Conservation (phyloP, 2,888 invertebrate species). For the Lissonota sp. region DNA sequence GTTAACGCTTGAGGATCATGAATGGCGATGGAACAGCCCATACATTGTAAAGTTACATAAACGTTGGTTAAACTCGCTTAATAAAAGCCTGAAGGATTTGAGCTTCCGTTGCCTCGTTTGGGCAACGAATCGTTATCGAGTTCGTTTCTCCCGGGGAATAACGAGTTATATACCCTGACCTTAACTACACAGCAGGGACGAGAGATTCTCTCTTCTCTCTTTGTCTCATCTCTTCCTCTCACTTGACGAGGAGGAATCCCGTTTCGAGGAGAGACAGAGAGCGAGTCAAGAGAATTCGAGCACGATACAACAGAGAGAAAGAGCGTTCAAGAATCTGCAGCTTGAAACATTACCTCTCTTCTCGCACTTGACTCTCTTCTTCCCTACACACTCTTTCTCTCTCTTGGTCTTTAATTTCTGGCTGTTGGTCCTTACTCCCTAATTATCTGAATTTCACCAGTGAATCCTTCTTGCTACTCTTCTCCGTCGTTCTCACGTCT, state of each 20-base stretch:
- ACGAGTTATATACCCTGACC: slow-evolving; percentile 34
- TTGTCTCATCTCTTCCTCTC: slow-evolving; percentile 10
- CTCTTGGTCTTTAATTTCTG: slow-evolving; percentile 53
- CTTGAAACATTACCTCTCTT: slow-evolving; percentile 21
- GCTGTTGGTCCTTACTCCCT: slow-evolving; percentile 39
- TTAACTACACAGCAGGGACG: slow-evolving; percentile 33
- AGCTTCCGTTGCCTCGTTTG: slow-evolving; percentile 22
- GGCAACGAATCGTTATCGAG: slow-evolving; percentile 44
- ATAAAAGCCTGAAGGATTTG: slow-evolving; percentile 17
- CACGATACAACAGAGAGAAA: background rate
- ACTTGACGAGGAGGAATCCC: slow-evolving; percentile 49
- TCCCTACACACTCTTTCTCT: slow-evolving; percentile 12
- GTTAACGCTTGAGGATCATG: too few species aligned
- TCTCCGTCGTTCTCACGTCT: slow-evolving; percentile 33
- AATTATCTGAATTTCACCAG: slow-evolving; percentile 60
- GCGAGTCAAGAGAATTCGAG: slow-evolving; percentile 23
- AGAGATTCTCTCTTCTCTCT: slow-evolving; percentile 37
- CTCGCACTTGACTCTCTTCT: slow-evolving; percentile 7
- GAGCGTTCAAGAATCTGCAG: slow-evolving; percentile 40
- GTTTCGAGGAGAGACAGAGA: slow-evolving; percentile 49
- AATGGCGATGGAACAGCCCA: background rate
- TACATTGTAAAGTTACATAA: background rate
- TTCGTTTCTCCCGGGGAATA: slow-evolving; percentile 25
- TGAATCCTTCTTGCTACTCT: slow-evolving; percentile 16
- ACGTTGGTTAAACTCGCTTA: slow-evolving; percentile 4